Conservation (phyloP, 2,888 invertebrate species). For the Muscina levida region DNA sequence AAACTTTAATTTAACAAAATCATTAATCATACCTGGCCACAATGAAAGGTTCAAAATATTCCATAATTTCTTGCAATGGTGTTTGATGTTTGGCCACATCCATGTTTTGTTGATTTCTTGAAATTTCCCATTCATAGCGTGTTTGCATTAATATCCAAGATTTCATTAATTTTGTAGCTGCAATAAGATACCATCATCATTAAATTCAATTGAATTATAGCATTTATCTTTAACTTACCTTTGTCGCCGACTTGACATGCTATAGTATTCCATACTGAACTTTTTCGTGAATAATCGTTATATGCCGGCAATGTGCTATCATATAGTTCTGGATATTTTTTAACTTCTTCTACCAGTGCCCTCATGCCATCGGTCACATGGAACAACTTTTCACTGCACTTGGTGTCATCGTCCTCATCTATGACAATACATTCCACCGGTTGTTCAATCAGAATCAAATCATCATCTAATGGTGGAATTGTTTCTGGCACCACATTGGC, state of each 20-base stretch:
- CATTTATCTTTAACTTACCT: conserved; percentile 62
- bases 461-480: conserved; percentile 53
- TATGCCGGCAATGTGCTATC: conserved; percentile 64
- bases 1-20: too few relatives aligned
- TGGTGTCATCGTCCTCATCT: conserved; percentile 66
- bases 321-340: conserved; percentile 73
- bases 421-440: conserved; percentile 70
- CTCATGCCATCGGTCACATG: conserved; percentile 45
- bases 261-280: conserved; percentile 74
- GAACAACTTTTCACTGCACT: conserved; percentile 37
- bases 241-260: conserved; percentile 72
- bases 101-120: background rate
- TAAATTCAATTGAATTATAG: background rate
- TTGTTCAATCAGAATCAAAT: conserved; percentile 62
- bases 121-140: conserved; percentile 75
- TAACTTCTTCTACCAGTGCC: conserved; percentile 69
- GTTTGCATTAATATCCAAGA: conserved; percentile 72
- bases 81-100: conserved; percentile 44
- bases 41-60: conserved; percentile 68
- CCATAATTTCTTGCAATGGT: conserved; percentile 64
- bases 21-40: conserved; percentile 64
- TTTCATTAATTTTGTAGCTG: conserved; percentile 75
- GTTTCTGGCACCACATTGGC: background rate
- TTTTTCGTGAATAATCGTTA: conserved; percentile 70
- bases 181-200: background rate